A percentile compares a stretch with the other conserved stretches of the same genome.
Evolutionary conservation across 2,888 invertebrate species (phyloP).

Genomic region (Apamea monoglypha): DNA sequence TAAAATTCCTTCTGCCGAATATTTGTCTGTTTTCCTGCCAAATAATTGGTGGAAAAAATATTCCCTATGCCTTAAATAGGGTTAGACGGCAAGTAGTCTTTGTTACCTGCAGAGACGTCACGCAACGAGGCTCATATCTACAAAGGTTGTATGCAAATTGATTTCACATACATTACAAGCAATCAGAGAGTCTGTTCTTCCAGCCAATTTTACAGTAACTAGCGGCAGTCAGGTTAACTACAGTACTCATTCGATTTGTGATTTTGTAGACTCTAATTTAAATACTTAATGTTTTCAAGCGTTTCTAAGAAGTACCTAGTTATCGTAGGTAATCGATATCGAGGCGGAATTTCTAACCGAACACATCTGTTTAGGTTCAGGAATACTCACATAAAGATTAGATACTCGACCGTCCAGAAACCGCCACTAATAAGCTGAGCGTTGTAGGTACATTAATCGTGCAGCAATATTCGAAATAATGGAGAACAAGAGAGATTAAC

Average conservation of each 20-base stretch:
- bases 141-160: constrained; percentile 3
- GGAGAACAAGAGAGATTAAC: constrained; percentile 21
- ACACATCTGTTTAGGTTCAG: constrained; percentile 28
- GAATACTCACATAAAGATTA: constrained; percentile 34
- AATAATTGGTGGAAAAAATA: no score
- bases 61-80: no score
- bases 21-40: no score
- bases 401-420: constrained; percentile 15
- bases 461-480: constrained; percentile 15
- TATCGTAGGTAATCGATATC: not conserved
- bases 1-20: no score
- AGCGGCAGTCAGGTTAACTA: not conserved
- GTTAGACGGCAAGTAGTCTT: no score
- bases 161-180: not conserved
- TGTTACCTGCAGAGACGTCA: constrained; percentile 10
- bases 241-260: not conserved
- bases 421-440: constrained; percentile 21
- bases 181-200: constrained; percentile 1
- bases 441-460: constrained; percentile 16
- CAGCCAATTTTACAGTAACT: constrained; percentile 7
- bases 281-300: constrained; percentile 2
- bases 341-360: not conserved
- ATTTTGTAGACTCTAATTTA: not conserved
- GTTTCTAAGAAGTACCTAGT: not conserved
- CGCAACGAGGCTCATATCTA: constrained; percentile 29